Evolutionary conservation across 2,888 invertebrate species (phyloP), one percentile per base, ranked within the genome.

Genomic region (Eledone cirrhosa): DNA sequence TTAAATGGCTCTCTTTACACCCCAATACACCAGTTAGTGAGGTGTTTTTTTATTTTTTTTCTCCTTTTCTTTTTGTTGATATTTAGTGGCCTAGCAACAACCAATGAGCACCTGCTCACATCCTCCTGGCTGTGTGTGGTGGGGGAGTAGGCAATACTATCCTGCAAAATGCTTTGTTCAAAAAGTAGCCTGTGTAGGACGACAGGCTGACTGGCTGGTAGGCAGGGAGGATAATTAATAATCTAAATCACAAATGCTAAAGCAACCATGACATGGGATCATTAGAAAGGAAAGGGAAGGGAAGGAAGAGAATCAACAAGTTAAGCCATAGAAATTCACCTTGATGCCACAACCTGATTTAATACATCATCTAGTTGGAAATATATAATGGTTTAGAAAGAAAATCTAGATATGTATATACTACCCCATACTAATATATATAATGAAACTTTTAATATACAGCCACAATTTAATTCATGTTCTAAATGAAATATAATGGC

Each of bases 91-190:
- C 81, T 82, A 79, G 83, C 82, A 83, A 83, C 83, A 82, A 81
- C 87, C 87, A 87, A 87, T 87, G 82, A 83, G 80, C 80, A 41
- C 29, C 48, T 85, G 86, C 83, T 86, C 86, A 78, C 86, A 82
- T 31, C 77, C 59, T 74, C 77, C 53, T 78, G 72, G 47, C 76
- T 76, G 76, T 11, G 31, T 14, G 31, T 22, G 75, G 29, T 31
- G 72, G 33, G 19, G 72, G 33, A 33, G 19, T 5, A 27, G 63
- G 19, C 3, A 22, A 1, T 33, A 41, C 13, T 22, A 41, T 13
- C 24, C 41, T 22, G 29, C 22, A 24, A 27, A 29, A 48, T 33
- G 76, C 76, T 76, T 76, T 76, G 76, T 76, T 47, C 41, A 76
- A 48, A 76, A 41, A 72, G 19, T n/a, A 72, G 41, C 72, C 11